phyloP scores from a whole-genome alignment of 2,888 invertebrate species.

The Latrodectus elegans region DNA sequence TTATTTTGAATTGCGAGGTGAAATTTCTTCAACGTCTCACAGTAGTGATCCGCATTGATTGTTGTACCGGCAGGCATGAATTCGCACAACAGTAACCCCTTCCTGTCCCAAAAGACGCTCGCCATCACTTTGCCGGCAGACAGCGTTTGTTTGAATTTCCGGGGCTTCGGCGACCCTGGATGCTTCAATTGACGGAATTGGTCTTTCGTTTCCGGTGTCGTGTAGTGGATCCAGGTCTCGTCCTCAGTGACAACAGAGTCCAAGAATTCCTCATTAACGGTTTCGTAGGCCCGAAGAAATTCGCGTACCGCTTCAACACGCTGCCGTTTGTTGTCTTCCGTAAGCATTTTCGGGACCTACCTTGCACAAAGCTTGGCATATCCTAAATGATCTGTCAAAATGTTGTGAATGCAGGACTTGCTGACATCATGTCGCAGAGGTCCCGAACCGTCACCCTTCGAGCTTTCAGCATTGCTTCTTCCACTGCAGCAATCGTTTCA shows the following conservation, averaged over 20 bases:
- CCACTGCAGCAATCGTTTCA: neutral
- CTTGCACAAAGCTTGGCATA: no score
- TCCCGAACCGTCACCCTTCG: neutral
- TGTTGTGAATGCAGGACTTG: neutral
- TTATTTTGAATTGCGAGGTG: conserved; percentile 20
- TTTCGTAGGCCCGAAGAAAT: neutral
- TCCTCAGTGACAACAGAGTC: neutral
- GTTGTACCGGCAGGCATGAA: conserved; percentile 3
- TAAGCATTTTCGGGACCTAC: no score
- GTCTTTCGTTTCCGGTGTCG: neutral
- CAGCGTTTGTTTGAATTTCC: no score
- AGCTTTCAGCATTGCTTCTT: neutral
- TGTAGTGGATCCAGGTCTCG: neutral
- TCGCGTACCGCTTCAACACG: neutral
- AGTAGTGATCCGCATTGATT: conserved; percentile 9
- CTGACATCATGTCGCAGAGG: neutral
- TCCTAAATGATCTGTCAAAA: no score
- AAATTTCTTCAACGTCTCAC: conserved; percentile 20
- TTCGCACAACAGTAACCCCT: neutral
- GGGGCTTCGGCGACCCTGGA: no score
- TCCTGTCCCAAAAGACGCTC: no score
- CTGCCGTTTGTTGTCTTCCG: no score
- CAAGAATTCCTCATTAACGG: no score
- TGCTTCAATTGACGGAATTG: no score
- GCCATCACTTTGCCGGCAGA: no score